Base-by-base conservation (phyloP, 2,113 vertebrate genomes). In the Psephotus haematonotus region DNA sequence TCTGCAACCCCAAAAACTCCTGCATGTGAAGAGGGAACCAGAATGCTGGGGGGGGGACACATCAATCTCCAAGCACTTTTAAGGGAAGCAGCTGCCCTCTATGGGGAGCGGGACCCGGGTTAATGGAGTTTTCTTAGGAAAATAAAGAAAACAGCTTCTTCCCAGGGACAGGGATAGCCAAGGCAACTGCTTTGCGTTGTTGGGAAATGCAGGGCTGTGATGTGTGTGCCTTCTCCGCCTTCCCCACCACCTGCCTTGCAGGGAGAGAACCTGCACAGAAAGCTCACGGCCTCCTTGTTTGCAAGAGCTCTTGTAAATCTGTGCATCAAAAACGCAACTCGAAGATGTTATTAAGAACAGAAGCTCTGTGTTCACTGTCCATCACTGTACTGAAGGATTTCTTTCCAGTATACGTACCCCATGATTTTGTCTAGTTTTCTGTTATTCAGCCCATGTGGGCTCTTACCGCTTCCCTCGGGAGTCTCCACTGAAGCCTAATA, bases 41-140 rank as follows among this genome's bases (percentile, higher is more conserved):
- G 24, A 27, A 39, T 2, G 5, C n/a, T 10, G 16, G 17, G 33
- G 24, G 39, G 53, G 59, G 76, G 52, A 37, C 37, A 80, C 24
- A 39, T 79, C 31, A 3, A 18, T 62, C 71, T 46, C 20, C 49
- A 60, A 31, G 22, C 6, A 10, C 69, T 39, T 60, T 27, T 9
- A 28, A 95, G 78, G 55, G 69, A 84, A 94, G 63, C 65, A 96
- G 74, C 70, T 70, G 81, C 92, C 82, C 65, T 95, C 92, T 95
- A 93, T 69, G 94, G 90, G 88, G 83, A 72, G 37, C 37, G 37
- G 37, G 37, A 63, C 78, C 25, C 10, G 64, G 47, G 46, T 80
- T 68, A 80, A 62, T 22, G 17, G 44, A 41, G 59, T 90, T 90
- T 95, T 76, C 46, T 82, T 28, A 20, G 1, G 14, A 46, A 65